Conservation (phyloP, 2,888 invertebrate species). For the Hyles lineata region DNA sequence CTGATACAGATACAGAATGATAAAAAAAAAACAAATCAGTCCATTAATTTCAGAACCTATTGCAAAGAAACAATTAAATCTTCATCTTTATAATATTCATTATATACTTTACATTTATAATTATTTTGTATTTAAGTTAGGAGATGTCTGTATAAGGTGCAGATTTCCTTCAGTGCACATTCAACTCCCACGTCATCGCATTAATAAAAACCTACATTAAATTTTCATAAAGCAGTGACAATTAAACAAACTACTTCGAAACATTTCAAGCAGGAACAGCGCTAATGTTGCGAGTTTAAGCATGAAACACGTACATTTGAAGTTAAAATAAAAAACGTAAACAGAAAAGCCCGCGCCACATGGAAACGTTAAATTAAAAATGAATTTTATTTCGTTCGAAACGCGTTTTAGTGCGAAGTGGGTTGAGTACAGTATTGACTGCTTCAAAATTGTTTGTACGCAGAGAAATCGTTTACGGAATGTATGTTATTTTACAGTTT, state of each 20-base stretch:
- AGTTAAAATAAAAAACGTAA: background rate
- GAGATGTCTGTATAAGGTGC: too few relatives aligned
- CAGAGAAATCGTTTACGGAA: constrained; percentile 1
- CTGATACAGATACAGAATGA: too few relatives aligned
- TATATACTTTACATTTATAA: too few relatives aligned
- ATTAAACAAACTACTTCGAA: background rate
- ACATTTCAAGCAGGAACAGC: background rate
- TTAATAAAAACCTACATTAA: too few relatives aligned
- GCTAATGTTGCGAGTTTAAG: background rate
- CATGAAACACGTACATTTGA: background rate
- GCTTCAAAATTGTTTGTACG: constrained; percentile 15
- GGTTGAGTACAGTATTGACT: constrained; percentile 31
- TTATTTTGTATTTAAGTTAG: too few relatives aligned
- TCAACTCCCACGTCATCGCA: too few relatives aligned
- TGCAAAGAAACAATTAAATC: too few relatives aligned
- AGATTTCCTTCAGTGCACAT: too few relatives aligned
- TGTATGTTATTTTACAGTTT: background rate
- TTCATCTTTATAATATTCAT: too few relatives aligned
- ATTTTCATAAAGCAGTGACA: background rate
- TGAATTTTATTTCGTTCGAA: constrained; percentile 33
- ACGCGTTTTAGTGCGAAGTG: constrained; percentile 34
- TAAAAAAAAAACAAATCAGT: too few relatives aligned
- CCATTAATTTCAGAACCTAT: too few relatives aligned
- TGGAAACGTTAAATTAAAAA: constrained; percentile 33
- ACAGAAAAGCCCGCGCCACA: background rate